Evolutionary conservation across 1,140 invertebrate species (phyloP), one percentile per base, ranked within the genome.

Genomic region (Tetranychus cinnabarinus): DNA sequence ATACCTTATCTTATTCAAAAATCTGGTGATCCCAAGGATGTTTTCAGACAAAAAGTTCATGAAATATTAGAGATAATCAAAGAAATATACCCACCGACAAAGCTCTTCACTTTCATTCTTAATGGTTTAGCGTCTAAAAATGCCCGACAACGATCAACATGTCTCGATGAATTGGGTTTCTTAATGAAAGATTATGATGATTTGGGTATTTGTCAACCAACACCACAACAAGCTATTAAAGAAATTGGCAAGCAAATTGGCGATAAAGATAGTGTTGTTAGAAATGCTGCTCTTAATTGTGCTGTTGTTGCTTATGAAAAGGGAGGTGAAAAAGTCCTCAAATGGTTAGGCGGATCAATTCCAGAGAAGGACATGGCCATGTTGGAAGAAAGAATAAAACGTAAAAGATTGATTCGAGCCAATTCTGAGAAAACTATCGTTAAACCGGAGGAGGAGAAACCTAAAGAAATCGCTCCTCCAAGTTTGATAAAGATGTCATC

Each of bases 101-200:
- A 93, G 72, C 77, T 97, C 66, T 97, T 92, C 70, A 77, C 76
- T 60, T 86, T 86, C 68, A 76, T 97, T 2, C 86, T 96, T 81
- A 90, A 97, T 69, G 93, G 90, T 13, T 72, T 97, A 2, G 91
- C 91, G 71, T 91, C 88, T 0, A 97, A 97, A 73, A 97, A 97
- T 75, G 85, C 92, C 5, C 79, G 92, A 60, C 92, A 97, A 73
- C 78, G 92, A 70, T 84, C 88, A 67, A 92, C 97, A 74, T 97
- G 92, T 70, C 75, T 97, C 50, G 89, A 95, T 69, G 86, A 91
- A 70, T 77, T 96, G 63, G 84, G 85, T 6, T 80, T 79, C 59
- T 75, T 96, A 52, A 87, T 97, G 63, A 85, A 91, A 71, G 80
- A 76, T 58, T 88, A 84, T 73, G 50, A 33, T 52, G 89, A 89